Evolutionary conservation across 2,797 vertebrate genomes (phyloP).

Genomic region (Sebastes wilsoni): DNA sequence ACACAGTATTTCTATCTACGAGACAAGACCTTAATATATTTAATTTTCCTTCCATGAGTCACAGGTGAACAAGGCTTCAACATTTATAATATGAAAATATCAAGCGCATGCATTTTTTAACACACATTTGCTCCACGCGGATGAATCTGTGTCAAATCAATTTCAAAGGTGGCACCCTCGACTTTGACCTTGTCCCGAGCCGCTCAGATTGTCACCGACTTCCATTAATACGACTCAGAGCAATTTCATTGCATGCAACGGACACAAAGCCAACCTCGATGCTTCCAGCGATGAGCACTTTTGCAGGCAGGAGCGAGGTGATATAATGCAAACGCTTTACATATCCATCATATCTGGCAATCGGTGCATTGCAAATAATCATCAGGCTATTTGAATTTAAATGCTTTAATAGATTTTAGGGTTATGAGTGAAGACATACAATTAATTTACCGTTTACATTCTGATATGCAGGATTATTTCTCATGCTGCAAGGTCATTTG

Average conservation of each 20-base stretch:
- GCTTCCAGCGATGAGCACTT: conserved; percentile 29
- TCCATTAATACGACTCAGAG: conserved; percentile 65
- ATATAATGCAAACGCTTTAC: conserved; percentile 42
- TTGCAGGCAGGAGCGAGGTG: conserved; percentile 4
- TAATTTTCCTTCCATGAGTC: conserved; percentile 6
- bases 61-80: conserved; percentile 49
- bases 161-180: conserved; percentile 69
- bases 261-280: conserved; percentile 55
- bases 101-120: conserved; percentile 71
- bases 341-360: conserved; percentile 34
- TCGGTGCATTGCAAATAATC: conserved; percentile 36
- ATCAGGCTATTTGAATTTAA: conserved; percentile 39
- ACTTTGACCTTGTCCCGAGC: conserved; percentile 67
- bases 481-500: conserved; percentile 62
- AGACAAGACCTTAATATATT: conserved; percentile 19
- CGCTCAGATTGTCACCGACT: conserved; percentile 52
- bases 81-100: conserved; percentile 58
- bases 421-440: conserved; percentile 24
- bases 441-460: conserved; percentile 50
- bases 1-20: neutral
- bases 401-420: conserved; percentile 55
- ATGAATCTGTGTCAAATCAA: conserved; percentile 76
- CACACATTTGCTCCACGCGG: conserved; percentile 49
- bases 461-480: conserved; percentile 56
- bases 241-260: conserved; percentile 64